phyloP scores from a whole-genome alignment of 2,888 invertebrate genomes.

The Heliconius ismenius region DNA sequence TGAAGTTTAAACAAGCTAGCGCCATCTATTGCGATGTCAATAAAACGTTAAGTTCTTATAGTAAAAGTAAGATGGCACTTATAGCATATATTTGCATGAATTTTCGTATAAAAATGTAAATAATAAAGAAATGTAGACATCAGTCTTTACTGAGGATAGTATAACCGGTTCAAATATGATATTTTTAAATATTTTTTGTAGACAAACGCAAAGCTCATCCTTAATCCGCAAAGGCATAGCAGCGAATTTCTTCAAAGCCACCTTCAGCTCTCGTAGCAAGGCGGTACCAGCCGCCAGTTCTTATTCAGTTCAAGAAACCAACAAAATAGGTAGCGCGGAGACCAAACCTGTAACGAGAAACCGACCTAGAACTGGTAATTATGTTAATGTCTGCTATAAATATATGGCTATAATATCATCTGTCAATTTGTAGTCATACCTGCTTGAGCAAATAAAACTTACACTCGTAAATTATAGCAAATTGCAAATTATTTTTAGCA shows the following conservation, averaged over 20 bases:
- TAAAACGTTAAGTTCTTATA: background rate
- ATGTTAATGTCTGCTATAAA: constrained; percentile 22
- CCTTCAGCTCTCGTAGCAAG: constrained; percentile 76
- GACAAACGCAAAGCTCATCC: constrained; percentile 53
- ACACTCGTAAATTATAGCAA: background rate
- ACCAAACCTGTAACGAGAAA: constrained; percentile 77
- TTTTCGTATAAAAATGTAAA: constrained; percentile 3
- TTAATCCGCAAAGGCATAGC: constrained; percentile 57
- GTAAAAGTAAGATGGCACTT: constrained; percentile 2
- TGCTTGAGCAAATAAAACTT: constrained; percentile 4
- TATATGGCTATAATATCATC: constrained; percentile 4
- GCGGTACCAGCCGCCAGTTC: constrained; percentile 65
- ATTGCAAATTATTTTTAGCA: constrained; percentile 28
- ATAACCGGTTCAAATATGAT: background rate
- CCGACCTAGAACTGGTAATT: constrained; percentile 72
- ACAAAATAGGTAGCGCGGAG: constrained; percentile 80
- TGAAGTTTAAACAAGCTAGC: constrained; percentile 42
- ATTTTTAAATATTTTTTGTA: constrained; percentile 44
- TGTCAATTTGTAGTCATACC: background rate
- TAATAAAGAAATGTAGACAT: background rate
- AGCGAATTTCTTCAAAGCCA: constrained; percentile 75
- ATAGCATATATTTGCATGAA: constrained; percentile 6
- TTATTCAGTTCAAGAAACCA: constrained; percentile 60
- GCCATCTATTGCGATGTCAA: constrained; percentile 57
- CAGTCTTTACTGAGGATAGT: background rate